These are phyloP conservation scores for Hozukius guyotensis DNA, from an alignment of 2,797 vertebrate genomes.

Conservation along the genomic window DNA sequence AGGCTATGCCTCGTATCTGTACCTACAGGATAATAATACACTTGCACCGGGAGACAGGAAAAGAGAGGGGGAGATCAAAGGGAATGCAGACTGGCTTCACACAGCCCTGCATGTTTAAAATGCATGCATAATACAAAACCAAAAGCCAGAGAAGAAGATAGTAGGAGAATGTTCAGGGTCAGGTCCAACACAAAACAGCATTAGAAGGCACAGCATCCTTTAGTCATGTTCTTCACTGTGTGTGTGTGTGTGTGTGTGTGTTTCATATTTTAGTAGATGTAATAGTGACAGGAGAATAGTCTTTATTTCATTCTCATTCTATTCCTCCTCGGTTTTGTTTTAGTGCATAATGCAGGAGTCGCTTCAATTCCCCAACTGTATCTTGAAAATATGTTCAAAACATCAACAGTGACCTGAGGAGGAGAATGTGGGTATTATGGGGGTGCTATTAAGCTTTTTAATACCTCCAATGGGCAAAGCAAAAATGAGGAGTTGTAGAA, in stretches of 20 bases:
- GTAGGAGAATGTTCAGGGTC: conserved; percentile 49
- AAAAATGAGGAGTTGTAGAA: background rate
- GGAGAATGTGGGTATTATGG: background rate
- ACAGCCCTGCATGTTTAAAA: conserved; percentile 55
- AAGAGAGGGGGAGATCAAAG: conserved; percentile 54
- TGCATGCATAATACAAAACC: conserved; percentile 56
- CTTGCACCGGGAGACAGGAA: conserved; percentile 23
- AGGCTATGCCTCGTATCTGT: background rate
- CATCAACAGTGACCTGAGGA: background rate
- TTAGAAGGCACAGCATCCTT: conserved; percentile 20
- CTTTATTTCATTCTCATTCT: background rate
- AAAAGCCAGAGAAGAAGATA: conserved; percentile 37
- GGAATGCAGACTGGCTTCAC: conserved; percentile 33
- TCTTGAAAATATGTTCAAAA: background rate
- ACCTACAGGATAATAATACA: conserved; percentile 27
- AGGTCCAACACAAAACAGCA: conserved; percentile 39
- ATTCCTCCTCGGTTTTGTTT: background rate
- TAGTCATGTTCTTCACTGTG: conserved; percentile 3
- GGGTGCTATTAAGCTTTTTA: background rate
- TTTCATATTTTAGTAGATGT: conserved; percentile 1
- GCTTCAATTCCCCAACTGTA: background rate
- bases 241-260: background rate
- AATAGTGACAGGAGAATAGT: background rate
- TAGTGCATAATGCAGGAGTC: background rate
- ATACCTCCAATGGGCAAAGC: background rate